Evolutionary conservation across 23 tunicate species (phyloP).

Genomic region (Styela plicata): DNA sequence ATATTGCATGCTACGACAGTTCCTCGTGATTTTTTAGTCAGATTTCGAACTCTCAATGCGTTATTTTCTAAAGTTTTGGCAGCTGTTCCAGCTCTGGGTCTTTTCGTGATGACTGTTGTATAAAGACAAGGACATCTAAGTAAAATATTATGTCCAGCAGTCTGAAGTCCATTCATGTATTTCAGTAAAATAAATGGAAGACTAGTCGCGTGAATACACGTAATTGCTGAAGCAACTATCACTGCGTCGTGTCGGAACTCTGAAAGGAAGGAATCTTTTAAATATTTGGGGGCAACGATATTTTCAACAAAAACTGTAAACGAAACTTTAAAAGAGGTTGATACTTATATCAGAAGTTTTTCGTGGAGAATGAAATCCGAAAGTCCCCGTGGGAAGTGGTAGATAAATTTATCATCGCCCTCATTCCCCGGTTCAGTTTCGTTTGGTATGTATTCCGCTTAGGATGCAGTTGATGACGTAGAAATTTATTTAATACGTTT

Average conservation of each 20-base stretch:
- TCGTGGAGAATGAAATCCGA: no score
- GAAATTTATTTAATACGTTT: no score
- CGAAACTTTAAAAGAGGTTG: no score
- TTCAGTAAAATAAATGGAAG: not conserved
- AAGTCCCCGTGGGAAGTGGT: no score
- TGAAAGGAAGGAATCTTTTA: no score
- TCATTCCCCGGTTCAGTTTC: no score
- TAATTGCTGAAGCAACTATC: not conserved
- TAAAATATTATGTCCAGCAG: not conserved
- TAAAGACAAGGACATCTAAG: not conserved
- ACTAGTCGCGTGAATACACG: not conserved
- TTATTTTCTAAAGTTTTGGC: not conserved
- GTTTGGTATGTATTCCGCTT: no score
- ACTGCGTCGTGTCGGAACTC: not conserved
- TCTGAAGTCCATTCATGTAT: not conserved
- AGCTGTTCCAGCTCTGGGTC: not conserved
- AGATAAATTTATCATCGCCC: no score
- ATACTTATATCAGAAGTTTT: no score
- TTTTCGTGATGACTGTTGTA: not conserved
- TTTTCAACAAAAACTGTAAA: no score
- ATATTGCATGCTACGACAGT: not conserved
- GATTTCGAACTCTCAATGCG: not conserved
- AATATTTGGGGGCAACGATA: no score
- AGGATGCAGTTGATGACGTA: no score
- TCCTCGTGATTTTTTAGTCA: not conserved